Base-by-base conservation (phyloP, 2,888 invertebrate species). In the Melinaea marsaeus region DNA sequence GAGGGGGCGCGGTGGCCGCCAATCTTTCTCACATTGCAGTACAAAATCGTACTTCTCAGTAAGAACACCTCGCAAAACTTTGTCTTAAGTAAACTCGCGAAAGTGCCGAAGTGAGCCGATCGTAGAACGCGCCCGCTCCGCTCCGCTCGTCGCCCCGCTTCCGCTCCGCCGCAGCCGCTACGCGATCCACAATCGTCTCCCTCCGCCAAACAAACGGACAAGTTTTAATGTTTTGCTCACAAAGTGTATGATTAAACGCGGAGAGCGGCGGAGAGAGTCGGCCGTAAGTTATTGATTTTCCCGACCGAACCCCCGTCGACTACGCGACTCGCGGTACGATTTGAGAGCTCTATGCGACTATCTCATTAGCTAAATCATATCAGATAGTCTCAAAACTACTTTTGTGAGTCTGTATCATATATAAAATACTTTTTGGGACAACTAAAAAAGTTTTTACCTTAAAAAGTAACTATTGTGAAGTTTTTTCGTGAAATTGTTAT, bases 281-380 rank as follows among this genome's bases (percentile, higher is more conserved):
- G 88, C 87, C 90, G 90, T 91, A 88, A 91, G 90, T 91, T 91
- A 91, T 91, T 91, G 91, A 91, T 91, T 91, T 91, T 91, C 90
- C 85, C 83, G 83, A 84, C 82, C 86, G 84, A 86, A 86, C 90
- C 90, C 88, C 86, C 78, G 88, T 80, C 86, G 86, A 80, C 84
- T 84, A 80, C 84, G 83, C 84, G 86, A 77, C 85, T 87, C 88
- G 85, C 83, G 79, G 83, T 78, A 72, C 75, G 79, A 80, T 83
- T 73, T 74, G 69, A 70, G 74, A 78, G 80, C 77, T 77, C 77
- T 77, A 80, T 80, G 75, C 72, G 71, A 73, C 79, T 74, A 74
- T 72, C 73, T 72, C 78, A 83, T 80, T 84, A 83, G 71, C 61
- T 60, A 86, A 88, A 80, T 84, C 72, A 68, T 67, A 37, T 60